Evolutionary conservation across 2,797 vertebrate species (phyloP).

Genomic region (Galaxias olidus): DNA sequence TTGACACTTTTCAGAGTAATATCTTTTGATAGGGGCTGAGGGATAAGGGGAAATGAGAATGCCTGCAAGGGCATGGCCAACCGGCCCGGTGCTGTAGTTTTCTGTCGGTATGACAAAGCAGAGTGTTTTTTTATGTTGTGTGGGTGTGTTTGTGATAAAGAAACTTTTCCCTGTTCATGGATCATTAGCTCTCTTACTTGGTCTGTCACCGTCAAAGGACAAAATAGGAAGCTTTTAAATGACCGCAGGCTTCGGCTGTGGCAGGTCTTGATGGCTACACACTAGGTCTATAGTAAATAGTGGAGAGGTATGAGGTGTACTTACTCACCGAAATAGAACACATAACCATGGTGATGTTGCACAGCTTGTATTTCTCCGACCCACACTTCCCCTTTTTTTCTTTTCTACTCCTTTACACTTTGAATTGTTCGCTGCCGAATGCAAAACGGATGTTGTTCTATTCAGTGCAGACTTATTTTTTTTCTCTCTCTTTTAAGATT

Average conservation of each 20-base stretch:
- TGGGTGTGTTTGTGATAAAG: conserved; percentile 76
- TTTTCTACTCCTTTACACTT: conserved; percentile 45
- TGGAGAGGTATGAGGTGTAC: conserved; percentile 35
- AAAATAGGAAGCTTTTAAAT: conserved; percentile 46
- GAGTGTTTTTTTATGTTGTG: conserved; percentile 62
- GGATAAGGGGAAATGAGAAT: conserved; percentile 36
- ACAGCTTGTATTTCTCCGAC: conserved; percentile 5
- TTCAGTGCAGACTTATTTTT: conserved; percentile 55
- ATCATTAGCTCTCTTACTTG: conserved; percentile 64
- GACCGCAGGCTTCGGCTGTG: conserved; percentile 47
- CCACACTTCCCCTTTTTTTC: conserved; percentile 36
- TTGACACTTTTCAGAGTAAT: conserved; percentile 73
- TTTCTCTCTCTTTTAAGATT: conserved; percentile 51
- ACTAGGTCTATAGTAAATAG: conserved; percentile 49
- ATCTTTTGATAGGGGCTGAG: conserved; percentile 71
- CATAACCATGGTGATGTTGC: background rate
- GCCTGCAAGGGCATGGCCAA: conserved; percentile 73
- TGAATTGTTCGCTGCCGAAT: conserved; percentile 55
- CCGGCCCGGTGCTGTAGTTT: conserved; percentile 53
- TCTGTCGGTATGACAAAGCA: conserved; percentile 44
- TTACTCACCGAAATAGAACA: conserved; percentile 38
- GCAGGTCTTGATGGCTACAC: conserved; percentile 51
- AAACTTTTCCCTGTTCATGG: conserved; percentile 69
- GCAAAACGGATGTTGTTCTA: conserved; percentile 63
- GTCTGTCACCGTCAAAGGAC: conserved; percentile 60